Percentiles rank a stretch among this genome's conserved stretches.
Evolutionary conservation across 53 echinoderm and acorn worm species (phyloP).

Genomic region (Echinometra lucunter): DNA sequence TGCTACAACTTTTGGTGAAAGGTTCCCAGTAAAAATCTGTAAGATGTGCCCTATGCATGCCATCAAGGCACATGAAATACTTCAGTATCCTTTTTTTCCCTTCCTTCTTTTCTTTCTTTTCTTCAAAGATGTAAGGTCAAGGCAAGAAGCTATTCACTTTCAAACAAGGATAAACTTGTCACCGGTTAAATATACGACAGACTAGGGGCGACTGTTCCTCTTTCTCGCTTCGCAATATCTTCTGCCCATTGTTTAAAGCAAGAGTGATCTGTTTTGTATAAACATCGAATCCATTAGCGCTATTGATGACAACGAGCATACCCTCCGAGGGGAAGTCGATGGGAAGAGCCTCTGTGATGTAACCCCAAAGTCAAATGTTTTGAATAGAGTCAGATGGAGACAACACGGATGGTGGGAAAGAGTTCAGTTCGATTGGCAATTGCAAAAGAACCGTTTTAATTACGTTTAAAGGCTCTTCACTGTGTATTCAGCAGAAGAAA

Average conservation of each 20-base stretch:
- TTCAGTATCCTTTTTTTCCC: too few relatives aligned
- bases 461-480: not conserved
- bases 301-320: not conserved
- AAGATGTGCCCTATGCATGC: not conserved
- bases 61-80: not conserved
- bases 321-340: not conserved
- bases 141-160: not conserved
- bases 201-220: not conserved
- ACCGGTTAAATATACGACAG: not conserved
- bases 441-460: not conserved
- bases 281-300: conserved; percentile 40
- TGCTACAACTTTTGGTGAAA: not conserved
- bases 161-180: not conserved
- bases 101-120: too few relatives aligned
- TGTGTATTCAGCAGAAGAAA: too few relatives aligned
- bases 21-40: not conserved
- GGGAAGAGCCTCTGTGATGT: not conserved
- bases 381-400: not conserved
- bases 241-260: conserved; percentile 25
- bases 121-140: not conserved
- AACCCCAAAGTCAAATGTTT: not conserved
- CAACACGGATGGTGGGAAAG: not conserved
- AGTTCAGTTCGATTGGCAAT: not conserved
- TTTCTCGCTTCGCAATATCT: conserved; percentile 19
- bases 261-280: conserved; percentile 34